These are phyloP conservation scores for Nyctereutes procyonoides DNA, from an alignment of 2,113 vertebrate genomes.

Conservation along the genomic window DNA sequence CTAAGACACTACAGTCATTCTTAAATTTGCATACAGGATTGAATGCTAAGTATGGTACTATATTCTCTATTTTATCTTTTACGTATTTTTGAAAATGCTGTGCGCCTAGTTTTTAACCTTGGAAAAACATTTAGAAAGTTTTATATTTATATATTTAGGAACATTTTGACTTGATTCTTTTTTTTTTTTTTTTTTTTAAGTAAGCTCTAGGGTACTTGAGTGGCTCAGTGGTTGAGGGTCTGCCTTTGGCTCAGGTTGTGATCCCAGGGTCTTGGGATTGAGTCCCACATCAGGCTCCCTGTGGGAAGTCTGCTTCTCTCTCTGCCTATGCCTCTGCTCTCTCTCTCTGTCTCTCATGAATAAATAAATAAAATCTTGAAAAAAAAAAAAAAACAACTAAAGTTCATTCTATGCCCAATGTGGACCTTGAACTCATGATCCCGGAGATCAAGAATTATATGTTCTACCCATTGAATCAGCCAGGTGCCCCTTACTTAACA, in stretches of 20 bases:
- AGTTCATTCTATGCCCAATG: neutral
- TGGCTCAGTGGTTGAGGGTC: too few species aligned
- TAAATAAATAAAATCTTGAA: too few species aligned
- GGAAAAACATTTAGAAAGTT: neutral
- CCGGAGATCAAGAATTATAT: neutral
- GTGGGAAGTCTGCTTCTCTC: too few species aligned
- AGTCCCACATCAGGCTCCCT: too few species aligned
- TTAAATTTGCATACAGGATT: neutral
- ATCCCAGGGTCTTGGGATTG: too few species aligned
- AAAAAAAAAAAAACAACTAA: too few species aligned
- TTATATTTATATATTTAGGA: neutral
- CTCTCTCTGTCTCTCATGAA: too few species aligned
- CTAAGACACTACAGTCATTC: neutral
- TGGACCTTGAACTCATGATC: neutral
- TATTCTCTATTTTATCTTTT: slow-evolving; percentile 7
- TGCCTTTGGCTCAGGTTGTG: too few species aligned
- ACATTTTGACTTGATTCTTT: neutral
- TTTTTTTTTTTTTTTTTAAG: neutral
- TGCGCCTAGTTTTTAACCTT: slow-evolving; percentile 31
- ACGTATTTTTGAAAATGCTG: neutral
- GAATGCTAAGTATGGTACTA: neutral
- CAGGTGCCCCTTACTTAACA: neutral
- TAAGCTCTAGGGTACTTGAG: too few species aligned
- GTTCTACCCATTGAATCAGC: neutral
- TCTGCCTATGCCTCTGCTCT: too few species aligned